Evolutionary conservation across 2,888 invertebrate genomes (phyloP).

Genomic region (Nemurella pictetii): DNA sequence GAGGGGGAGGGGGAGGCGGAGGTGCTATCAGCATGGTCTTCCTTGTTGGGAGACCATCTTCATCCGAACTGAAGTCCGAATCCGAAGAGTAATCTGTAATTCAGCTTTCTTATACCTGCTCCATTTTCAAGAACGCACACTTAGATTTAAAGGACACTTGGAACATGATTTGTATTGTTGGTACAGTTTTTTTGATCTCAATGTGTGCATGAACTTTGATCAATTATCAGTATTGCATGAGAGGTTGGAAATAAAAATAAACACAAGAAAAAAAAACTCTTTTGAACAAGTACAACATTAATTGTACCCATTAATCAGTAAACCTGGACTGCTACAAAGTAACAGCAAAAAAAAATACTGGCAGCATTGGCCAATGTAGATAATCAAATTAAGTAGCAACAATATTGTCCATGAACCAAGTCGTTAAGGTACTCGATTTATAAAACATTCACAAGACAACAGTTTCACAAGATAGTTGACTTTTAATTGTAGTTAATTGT

Average conservation of each 20-base stretch:
- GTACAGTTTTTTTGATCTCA: too few relatives aligned
- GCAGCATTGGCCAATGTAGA: too few relatives aligned
- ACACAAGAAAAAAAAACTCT: too few relatives aligned
- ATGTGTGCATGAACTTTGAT: too few relatives aligned
- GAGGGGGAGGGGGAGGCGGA: slow-evolving; percentile 49
- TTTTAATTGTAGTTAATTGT: slow-evolving; percentile 32
- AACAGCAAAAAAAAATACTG: too few relatives aligned
- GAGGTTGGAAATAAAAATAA: too few relatives aligned
- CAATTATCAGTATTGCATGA: too few relatives aligned
- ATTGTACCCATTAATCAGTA: too few relatives aligned
- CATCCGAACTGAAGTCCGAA: slow-evolving; percentile 45
- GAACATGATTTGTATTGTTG: neutral
- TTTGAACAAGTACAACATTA: too few relatives aligned
- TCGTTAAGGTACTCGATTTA: neutral
- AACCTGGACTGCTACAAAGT: too few relatives aligned
- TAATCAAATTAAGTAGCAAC: neutral
- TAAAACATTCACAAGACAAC: slow-evolving; percentile 8
- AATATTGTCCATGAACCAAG: neutral
- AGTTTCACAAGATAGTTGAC: slow-evolving; percentile 8
- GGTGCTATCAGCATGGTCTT: neutral
- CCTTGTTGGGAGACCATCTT: slow-evolving; percentile 43
- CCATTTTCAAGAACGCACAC: neutral
- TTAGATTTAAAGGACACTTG: neutral
- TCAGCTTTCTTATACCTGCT: neutral
- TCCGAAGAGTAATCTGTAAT: slow-evolving; percentile 31